Evolutionary conservation across 2,113 vertebrate genomes (phyloP).

Genomic region (Myocastor coypus): DNA sequence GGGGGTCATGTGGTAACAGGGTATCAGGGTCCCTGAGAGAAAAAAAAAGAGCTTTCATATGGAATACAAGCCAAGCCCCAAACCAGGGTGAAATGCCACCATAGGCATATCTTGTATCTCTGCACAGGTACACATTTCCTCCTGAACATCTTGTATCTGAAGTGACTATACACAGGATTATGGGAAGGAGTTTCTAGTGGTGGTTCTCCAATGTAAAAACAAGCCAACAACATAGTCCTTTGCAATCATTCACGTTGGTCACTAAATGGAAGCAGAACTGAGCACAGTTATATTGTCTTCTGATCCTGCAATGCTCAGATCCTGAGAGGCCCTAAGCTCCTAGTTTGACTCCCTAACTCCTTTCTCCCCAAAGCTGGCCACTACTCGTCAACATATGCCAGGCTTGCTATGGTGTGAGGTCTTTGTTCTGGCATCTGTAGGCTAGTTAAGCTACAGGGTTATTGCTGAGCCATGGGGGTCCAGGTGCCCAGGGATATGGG

Average conservation of each 20-base stretch:
- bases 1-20: not conserved
- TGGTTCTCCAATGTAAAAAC: not conserved
- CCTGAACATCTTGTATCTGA: not conserved
- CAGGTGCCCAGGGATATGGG: not conserved
- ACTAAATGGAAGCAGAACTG: not conserved
- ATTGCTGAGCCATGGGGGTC: not conserved
- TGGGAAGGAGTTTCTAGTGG: not conserved
- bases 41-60: slow-evolving; percentile 40
- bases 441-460: not conserved
- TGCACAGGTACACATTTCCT: not conserved
- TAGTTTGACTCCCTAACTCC: too few species aligned
- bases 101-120: too few species aligned
- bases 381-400: not conserved
- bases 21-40: slow-evolving; percentile 76
- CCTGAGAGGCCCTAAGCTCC: too few species aligned
- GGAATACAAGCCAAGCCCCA: not conserved
- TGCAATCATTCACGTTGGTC: too few species aligned
- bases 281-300: too few species aligned
- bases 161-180: not conserved
- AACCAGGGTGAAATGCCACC: not conserved
- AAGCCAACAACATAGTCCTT: not conserved
- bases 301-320: not conserved
- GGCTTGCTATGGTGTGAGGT: not conserved
- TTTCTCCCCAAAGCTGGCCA: not conserved
- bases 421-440: not conserved